phyloP scores from a whole-genome alignment of 2,888 invertebrate species.

The Sabellastarte sp. region DNA sequence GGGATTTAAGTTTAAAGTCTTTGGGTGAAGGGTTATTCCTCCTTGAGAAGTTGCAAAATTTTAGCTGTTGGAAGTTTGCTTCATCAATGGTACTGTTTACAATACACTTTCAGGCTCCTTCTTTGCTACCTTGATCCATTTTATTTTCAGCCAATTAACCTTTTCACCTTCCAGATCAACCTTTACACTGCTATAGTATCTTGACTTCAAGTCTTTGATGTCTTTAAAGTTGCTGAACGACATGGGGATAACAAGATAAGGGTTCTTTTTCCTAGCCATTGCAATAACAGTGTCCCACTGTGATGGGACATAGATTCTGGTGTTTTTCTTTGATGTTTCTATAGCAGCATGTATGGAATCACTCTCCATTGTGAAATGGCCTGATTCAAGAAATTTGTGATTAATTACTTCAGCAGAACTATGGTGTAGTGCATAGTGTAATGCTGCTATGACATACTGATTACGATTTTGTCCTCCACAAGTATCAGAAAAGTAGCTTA shows the following conservation, averaged over 20 bases:
- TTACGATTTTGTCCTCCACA: too few relatives aligned
- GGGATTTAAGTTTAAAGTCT: too few relatives aligned
- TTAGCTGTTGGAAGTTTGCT: too few relatives aligned
- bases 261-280: not conserved
- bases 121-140: not conserved
- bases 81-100: too few relatives aligned
- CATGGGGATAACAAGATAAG: not conserved
- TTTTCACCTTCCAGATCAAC: not conserved
- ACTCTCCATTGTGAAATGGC: not conserved
- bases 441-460: too few relatives aligned
- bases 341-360: constrained; percentile 1
- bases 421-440: too few relatives aligned
- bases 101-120: too few relatives aligned
- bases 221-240: not conserved
- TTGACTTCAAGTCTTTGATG: not conserved
- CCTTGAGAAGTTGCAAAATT: too few relatives aligned
- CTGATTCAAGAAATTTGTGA: not conserved
- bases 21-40: too few relatives aligned
- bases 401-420: too few relatives aligned
- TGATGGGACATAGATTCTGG: not conserved
- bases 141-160: not conserved
- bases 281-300: not conserved
- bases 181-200: too few relatives aligned
- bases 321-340: not conserved
- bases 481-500: too few relatives aligned